Conservation (phyloP, 1,140 invertebrate species). For the Campodea augens region DNA sequence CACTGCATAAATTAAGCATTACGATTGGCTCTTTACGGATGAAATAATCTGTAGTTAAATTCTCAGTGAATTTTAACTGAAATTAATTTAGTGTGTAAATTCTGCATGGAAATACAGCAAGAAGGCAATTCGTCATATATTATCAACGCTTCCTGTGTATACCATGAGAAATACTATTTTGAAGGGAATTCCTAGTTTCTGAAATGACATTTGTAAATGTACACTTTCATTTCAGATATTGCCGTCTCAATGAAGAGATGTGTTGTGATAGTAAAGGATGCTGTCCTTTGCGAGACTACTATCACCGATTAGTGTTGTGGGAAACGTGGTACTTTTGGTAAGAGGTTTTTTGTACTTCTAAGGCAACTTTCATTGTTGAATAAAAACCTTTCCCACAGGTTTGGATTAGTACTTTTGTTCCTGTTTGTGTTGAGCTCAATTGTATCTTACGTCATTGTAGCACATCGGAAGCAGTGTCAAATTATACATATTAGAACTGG, state of each 20-base stretch:
- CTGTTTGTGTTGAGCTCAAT: not conserved
- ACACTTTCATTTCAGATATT: not conserved
- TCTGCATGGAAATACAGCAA: too few relatives aligned
- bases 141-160: too few relatives aligned
- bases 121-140: too few relatives aligned
- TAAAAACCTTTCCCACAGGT: not conserved
- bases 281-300: not conserved
- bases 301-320: not conserved
- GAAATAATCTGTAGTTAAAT: too few relatives aligned
- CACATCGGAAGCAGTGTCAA: not conserved
- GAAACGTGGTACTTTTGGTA: not conserved
- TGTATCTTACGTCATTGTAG: not conserved
- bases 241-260: not conserved
- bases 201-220: too few relatives aligned
- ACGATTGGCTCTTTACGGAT: too few relatives aligned
- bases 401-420: not conserved
- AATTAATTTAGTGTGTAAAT: too few relatives aligned
- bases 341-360: not conserved
- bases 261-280: not conserved
- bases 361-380: not conserved
- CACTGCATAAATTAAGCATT: too few relatives aligned
- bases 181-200: too few relatives aligned
- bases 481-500: not conserved
- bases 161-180: too few relatives aligned
- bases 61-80: too few relatives aligned